Conservation (phyloP, 2,113 vertebrate species). For the Ascaphus truei region DNA sequence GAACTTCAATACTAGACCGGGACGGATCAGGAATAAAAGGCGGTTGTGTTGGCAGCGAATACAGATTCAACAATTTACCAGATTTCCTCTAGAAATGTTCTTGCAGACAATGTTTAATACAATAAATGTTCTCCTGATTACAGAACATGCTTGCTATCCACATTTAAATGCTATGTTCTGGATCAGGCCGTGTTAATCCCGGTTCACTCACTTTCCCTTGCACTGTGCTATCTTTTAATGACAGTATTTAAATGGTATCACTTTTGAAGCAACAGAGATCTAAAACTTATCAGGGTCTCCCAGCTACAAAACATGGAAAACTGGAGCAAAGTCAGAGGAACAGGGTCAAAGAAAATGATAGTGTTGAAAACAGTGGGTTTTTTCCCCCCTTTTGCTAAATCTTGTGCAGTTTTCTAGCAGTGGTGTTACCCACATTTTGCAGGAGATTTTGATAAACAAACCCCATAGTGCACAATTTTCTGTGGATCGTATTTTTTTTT, state of each 20-base stretch:
- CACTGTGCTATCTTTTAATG: neutral
- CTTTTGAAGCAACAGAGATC: neutral
- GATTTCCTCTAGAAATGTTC: constrained; percentile 22
- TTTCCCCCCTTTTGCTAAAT: constrained; percentile 7
- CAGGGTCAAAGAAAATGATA: too few species aligned
- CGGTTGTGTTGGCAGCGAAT: neutral
- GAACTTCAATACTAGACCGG: neutral
- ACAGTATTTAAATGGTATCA: neutral
- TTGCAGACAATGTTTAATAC: neutral
- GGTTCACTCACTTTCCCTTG: neutral
- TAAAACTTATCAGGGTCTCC: too few species aligned
- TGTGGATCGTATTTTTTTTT: too few species aligned
- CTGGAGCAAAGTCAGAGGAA: too few species aligned
- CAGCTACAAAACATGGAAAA: too few species aligned
- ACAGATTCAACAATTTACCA: constrained; percentile 1
- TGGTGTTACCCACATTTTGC: too few species aligned
- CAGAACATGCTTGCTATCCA: constrained; percentile 1
- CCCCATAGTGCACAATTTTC: too few species aligned
- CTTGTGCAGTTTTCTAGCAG: too few species aligned
- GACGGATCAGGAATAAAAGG: neutral
- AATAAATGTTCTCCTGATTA: neutral
- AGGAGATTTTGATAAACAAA: too few species aligned
- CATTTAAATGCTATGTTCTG: constrained; percentile 14
- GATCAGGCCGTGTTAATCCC: constrained; percentile 6
- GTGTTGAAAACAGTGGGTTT: neutral